Conservation (phyloP, 2,113 vertebrate genomes). For the Leptosomus discolor region DNA sequence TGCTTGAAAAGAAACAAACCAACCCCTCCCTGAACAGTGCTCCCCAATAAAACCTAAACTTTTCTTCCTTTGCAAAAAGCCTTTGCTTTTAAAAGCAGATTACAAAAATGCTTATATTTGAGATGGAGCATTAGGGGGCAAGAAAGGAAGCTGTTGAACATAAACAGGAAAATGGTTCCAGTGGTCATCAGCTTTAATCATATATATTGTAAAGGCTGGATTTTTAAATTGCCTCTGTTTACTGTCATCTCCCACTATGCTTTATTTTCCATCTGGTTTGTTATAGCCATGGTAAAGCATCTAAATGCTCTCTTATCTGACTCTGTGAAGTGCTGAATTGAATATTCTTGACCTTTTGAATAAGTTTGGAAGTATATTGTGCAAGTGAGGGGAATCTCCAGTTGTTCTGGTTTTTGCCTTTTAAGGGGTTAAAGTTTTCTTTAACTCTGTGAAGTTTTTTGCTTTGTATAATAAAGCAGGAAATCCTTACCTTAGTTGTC, state of each 20-base stretch:
- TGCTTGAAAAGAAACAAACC: background rate
- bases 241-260: conserved; percentile 54
- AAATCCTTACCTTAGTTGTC: conserved; percentile 35
- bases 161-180: background rate
- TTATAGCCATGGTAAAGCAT: background rate
- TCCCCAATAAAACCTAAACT: background rate
- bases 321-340: conserved; percentile 4
- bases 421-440: conserved; percentile 14
- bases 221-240: conserved; percentile 54
- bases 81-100: background rate
- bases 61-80: background rate
- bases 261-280: conserved; percentile 57
- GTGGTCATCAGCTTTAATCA: conserved; percentile 32
- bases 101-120: background rate
- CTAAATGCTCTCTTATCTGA: background rate
- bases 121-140: background rate
- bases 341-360: background rate
- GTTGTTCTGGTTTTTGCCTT: background rate
- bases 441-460: background rate
- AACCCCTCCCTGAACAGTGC: background rate
- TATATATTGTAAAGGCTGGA: background rate
- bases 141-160: conserved; percentile 20
- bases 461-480: conserved; percentile 8
- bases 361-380: background rate
- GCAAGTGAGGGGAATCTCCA: background rate